A percentile compares a stretch with the other conserved stretches of the same genome.
phyloP scores from a whole-genome alignment of 53 echinoderm and acorn worm species.

The Temnopleurus reevesii region DNA sequence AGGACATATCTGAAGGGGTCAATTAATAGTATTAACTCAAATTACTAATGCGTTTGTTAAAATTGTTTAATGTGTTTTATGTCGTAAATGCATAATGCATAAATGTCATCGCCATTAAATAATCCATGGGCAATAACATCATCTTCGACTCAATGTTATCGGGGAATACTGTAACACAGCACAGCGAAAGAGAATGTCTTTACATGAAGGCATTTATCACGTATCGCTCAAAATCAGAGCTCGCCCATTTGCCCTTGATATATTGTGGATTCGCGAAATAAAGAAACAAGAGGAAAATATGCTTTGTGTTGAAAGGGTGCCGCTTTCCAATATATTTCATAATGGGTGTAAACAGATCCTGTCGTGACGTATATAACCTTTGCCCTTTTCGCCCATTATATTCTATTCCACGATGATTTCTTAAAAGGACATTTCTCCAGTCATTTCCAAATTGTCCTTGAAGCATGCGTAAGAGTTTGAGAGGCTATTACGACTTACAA shows the following conservation, averaged over 20 bases:
- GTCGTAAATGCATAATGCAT: too few relatives aligned
- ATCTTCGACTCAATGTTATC: too few relatives aligned
- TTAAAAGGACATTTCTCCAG: not conserved
- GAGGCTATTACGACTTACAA: not conserved
- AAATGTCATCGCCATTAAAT: too few relatives aligned
- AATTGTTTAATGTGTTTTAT: too few relatives aligned
- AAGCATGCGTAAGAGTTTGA: not conserved
- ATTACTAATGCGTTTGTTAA: too few relatives aligned
- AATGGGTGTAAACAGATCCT: constrained; percentile 22
- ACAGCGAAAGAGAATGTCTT: too few relatives aligned
- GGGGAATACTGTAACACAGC: too few relatives aligned
- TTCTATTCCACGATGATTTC: not conserved
- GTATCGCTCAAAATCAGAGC: not conserved
- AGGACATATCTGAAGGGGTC: too few relatives aligned
- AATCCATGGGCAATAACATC: too few relatives aligned
- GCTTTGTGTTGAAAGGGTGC: constrained; percentile 25
- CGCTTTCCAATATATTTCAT: constrained; percentile 4
- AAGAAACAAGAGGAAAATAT: not conserved
- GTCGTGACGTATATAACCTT: not conserved
- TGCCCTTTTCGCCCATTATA: not conserved
- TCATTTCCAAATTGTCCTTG: constrained; percentile 16
- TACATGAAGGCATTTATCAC: not conserved
- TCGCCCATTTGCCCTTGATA: not conserved
- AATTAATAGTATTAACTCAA: too few relatives aligned
- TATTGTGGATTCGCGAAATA: not conserved